Conservation (phyloP, 1,140 invertebrate species). For the Lysiphlebus fabarum region DNA sequence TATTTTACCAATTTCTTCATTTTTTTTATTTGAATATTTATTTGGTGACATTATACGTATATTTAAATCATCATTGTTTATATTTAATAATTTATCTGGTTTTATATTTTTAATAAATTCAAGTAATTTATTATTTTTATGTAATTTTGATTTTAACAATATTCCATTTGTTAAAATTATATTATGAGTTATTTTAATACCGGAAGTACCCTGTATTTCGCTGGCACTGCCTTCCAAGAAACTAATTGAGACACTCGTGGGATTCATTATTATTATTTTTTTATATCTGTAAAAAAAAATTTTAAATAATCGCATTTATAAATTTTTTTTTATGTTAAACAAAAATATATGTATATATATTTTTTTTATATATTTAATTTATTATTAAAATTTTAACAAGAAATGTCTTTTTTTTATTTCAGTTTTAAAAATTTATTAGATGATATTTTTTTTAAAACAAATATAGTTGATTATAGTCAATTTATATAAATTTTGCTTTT, state of each 20-base stretch:
- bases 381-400: too few relatives aligned
- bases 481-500: too few relatives aligned
- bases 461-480: too few relatives aligned
- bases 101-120: constrained; percentile 18
- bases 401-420: too few relatives aligned
- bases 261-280: constrained; percentile 19
- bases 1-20: constrained; percentile 23
- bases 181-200: constrained; percentile 53
- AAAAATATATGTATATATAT: too few relatives aligned
- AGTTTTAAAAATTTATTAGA: too few relatives aligned
- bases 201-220: constrained; percentile 43
- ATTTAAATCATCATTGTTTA: neutral
- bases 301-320: too few relatives aligned
- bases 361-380: too few relatives aligned
- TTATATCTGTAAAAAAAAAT: neutral
- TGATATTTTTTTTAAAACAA: too few relatives aligned
- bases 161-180: constrained; percentile 59
- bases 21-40: neutral
- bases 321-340: too few relatives aligned
- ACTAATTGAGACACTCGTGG: constrained; percentile 34
- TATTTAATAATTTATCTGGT: constrained; percentile 26
- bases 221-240: constrained; percentile 16
- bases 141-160: constrained; percentile 43
- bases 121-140: constrained; percentile 23
- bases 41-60: neutral